Base-by-base conservation (phyloP, 2,113 vertebrate species). In the Plecotus auritus region DNA sequence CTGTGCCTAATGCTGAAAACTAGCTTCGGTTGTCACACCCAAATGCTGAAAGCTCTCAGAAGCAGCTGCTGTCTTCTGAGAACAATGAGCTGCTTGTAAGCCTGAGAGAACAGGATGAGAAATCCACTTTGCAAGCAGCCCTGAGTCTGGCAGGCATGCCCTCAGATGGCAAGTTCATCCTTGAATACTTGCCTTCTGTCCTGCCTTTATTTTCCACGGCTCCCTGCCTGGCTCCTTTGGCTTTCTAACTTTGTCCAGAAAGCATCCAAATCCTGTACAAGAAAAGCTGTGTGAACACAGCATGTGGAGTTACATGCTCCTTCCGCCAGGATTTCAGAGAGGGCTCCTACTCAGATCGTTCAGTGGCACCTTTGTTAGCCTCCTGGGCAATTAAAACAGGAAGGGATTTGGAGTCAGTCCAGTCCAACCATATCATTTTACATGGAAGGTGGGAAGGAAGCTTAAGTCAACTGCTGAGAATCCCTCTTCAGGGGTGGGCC, bases 51-150 rank as follows among this genome's bases (percentile, higher is more conserved):
- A 32, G n/a, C 95, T 73, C 40, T 86, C 89, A 7, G 5, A 91
- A 82, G 70, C 1, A 9, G 51, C 47, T 91, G 88, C 91, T 56
- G 40, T 93, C 64, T 85, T 61, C 95, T 82, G 88, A 89, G 45
- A 92, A 95, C 94, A 97, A 81, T 32, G 67, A 6, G 0, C 23
- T 42, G 59, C 87, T 95, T 97, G 84, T 96, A 73, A 88, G 59
- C 83, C 82, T 80, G 51, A 61, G 42, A 93, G 85, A 93, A 88
- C 22, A 85, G 22, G 80, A 92, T 87, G 88, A 64, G n/a, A 95
- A 90, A 69, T 91, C 80, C 66, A 93, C 85, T 93, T 91, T 35
- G 66, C 85, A 49, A 83, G 78, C 54, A 78, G 82, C 74, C 81
- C 61, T 20, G 0, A 64, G 54, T 85, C 83, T 87, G 83, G 70